phyloP scores from a whole-genome alignment of 2,888 invertebrate genomes.

The Dicyrtomina minuta region DNA sequence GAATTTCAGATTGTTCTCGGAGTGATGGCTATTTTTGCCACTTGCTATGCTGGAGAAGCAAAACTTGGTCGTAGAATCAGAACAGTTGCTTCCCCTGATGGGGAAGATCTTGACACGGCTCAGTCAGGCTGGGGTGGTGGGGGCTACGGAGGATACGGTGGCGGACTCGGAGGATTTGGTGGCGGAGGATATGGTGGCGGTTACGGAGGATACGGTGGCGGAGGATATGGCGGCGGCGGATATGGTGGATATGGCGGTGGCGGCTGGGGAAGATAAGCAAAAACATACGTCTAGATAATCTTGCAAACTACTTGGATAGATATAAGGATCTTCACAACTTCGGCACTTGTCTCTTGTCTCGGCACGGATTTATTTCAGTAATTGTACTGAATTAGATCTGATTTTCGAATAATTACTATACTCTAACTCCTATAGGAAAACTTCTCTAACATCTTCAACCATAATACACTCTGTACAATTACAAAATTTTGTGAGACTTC shows the following conservation, averaged over 20 bases:
- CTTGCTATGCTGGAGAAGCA: not conserved
- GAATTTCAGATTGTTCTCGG: not conserved
- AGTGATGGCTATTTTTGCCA: not conserved
- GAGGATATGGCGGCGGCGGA: not conserved
- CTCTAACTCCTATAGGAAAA: too few relatives aligned
- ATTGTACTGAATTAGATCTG: too few relatives aligned
- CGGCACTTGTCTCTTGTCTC: too few relatives aligned
- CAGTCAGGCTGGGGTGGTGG: not conserved
- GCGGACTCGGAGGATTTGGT: not conserved
- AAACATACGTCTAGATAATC: not conserved
- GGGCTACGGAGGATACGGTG: not conserved
- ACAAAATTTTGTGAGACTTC: too few relatives aligned
- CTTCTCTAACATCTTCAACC: too few relatives aligned
- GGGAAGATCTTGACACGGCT: slow-evolving; percentile 21
- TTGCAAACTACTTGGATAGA: not conserved
- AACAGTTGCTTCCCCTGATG: too few relatives aligned
- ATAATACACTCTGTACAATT: too few relatives aligned
- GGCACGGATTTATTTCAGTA: too few relatives aligned
- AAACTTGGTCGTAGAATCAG: not conserved
- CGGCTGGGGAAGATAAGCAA: slow-evolving; percentile 15
- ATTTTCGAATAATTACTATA: too few relatives aligned
- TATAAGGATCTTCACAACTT: too few relatives aligned
- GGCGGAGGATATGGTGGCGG: not conserved
- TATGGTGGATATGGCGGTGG: slow-evolving; percentile 11
- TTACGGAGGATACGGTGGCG: slow-evolving; percentile 3